Evolutionary conservation across 2,888 invertebrate genomes (phyloP).

Genomic region (Cerastoderma edule): DNA sequence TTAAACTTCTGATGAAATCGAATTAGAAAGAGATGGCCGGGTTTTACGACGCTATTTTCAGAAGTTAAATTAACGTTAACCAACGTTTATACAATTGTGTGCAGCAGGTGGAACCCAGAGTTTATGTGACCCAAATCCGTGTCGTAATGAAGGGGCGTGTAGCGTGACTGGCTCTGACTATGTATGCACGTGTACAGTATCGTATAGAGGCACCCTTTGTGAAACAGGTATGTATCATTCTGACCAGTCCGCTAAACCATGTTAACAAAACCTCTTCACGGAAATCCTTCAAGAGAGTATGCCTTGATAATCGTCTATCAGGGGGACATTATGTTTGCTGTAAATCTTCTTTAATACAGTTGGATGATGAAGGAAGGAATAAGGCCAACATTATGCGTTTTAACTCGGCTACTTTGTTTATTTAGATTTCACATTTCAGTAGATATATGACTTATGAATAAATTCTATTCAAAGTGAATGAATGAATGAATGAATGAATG

Average conservation of each 20-base stretch:
- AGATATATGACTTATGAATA: too few species aligned
- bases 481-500: too few species aligned
- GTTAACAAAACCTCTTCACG: too few species aligned
- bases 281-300: not conserved
- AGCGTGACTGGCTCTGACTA: not conserved
- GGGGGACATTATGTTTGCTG: not conserved
- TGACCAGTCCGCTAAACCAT: too few species aligned
- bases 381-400: not conserved
- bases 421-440: too few species aligned
- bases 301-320: not conserved
- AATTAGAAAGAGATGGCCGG: too few species aligned
- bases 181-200: constrained; percentile 2
- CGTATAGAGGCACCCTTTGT: not conserved
- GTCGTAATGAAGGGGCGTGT: constrained; percentile 4
- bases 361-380: not conserved
- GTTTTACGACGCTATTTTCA: too few species aligned
- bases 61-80: too few species aligned
- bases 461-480: too few species aligned
- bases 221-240: not conserved
- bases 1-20: too few species aligned
- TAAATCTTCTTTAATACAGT: not conserved
- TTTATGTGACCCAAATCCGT: constrained; percentile 7
- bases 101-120: too few species aligned
- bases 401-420: not conserved
- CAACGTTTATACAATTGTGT: too few species aligned